Evolutionary conservation across 2,113 vertebrate genomes (phyloP), one percentile per base, ranked within the genome.

Genomic region (Gobius niger): DNA sequence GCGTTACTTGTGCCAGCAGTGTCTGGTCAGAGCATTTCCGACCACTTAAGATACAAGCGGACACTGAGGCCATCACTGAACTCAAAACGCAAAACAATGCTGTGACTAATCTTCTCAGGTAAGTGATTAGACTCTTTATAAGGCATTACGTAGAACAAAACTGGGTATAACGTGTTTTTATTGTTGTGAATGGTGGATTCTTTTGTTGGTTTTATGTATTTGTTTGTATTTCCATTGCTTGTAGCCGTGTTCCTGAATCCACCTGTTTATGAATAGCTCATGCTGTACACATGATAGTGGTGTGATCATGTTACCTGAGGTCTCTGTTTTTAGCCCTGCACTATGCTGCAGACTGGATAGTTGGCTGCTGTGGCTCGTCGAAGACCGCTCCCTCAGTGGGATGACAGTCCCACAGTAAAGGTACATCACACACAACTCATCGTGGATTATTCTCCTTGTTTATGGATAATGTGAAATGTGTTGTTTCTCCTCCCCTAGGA

Each of bases 21-120:
- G 18, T 24, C 18, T 12, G 9, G 24, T 34, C 24, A 34, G 24
- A 34, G 24, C 44, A 14, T 68, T 71, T 24, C 34, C 53, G 42
- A 65, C 49, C 5, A 0, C 40, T 4, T 1, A 34, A 24, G 19
- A 19, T 18, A 4, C 47, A 56, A 70, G 62, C 44, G 65, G 7
- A 70, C 53, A 41, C 52, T 3, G 14, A 51, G n/a, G 63, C 8
- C 0, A n/a, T 61, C 6, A 1, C 0, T 0, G 11, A 12, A 61
- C 24, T n/a, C n/a, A 59, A 57, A 67, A 18, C 42, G 5, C 13
- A 9, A 10, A n/a, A 19, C 7, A 0, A 90, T 91, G 84, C 65
- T 89, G 15, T 93, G 92, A 93, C 75, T 63, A 0, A 7, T 93
- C 40, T 67, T 88, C 56, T 84, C 83, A 54, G 84, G 91, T 91